Percentiles rank a stretch among this genome's conserved stretches.
phyloP scores from a whole-genome alignment of 2,797 vertebrate species.

The Fundulus diaphanus region DNA sequence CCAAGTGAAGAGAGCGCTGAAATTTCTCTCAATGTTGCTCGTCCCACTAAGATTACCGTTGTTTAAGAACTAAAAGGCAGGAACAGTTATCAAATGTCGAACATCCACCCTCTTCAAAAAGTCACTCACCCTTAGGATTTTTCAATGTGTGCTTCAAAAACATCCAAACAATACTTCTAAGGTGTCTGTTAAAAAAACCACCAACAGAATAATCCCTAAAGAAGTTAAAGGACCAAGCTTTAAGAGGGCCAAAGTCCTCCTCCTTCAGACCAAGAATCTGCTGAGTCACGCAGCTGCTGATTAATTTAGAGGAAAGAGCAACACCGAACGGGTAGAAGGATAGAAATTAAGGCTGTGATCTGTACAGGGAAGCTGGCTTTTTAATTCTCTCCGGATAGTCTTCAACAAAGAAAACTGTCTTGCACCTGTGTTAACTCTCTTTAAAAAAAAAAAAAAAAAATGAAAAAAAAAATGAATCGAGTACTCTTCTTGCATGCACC shows the following conservation, averaged over 20 bases:
- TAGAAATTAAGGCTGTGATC: conserved; percentile 60
- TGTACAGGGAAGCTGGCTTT: conserved; percentile 60
- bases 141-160: conserved; percentile 66
- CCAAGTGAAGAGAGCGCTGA: conserved; percentile 84
- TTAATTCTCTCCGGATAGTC: conserved; percentile 53
- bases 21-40: conserved; percentile 78
- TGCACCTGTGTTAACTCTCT: conserved; percentile 57
- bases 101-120: conserved; percentile 40
- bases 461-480: conserved; percentile 54
- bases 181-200: conserved; percentile 72
- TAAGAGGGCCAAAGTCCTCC: conserved; percentile 73
- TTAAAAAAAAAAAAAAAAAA: no score
- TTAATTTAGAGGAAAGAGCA: conserved; percentile 73
- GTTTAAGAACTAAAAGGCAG: conserved; percentile 75
- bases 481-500: conserved; percentile 79
- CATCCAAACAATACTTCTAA: conserved; percentile 68
- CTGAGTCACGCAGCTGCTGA: conserved; percentile 70
- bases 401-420: conserved; percentile 56
- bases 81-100: conserved; percentile 62
- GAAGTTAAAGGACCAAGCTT: conserved; percentile 82
- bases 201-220: conserved; percentile 76
- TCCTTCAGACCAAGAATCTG: conserved; percentile 75
- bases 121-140: conserved; percentile 56
- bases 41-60: conserved; percentile 84
- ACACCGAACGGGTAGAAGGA: conserved; percentile 63